Conservation (phyloP, 2,113 vertebrate genomes). For the Dasypus novemcinctus region DNA sequence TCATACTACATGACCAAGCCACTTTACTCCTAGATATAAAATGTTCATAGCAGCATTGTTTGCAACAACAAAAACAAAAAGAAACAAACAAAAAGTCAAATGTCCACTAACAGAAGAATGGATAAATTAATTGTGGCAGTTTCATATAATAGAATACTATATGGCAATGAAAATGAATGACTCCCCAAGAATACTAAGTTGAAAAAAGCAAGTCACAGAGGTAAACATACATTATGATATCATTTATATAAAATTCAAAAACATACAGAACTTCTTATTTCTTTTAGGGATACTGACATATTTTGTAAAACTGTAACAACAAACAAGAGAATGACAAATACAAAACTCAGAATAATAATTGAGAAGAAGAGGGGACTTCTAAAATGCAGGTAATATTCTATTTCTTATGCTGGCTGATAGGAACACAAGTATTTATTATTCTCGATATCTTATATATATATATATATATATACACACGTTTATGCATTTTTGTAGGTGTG, state of each 20-base stretch:
- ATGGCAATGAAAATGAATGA: constrained; percentile 36
- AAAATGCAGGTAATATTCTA: not conserved
- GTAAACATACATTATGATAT: constrained; percentile 1
- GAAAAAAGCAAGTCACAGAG: constrained; percentile 41
- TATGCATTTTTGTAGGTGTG: constrained; percentile 17
- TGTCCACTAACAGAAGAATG: not conserved
- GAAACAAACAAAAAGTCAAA: not conserved
- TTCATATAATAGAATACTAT: not conserved
- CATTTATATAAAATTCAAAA: constrained; percentile 69
- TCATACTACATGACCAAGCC: not conserved
- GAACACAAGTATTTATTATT: constrained; percentile 32
- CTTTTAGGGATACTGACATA: constrained; percentile 8
- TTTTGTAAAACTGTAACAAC: not conserved
- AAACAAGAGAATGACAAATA: constrained; percentile 21
- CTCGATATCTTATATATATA: constrained; percentile 6
- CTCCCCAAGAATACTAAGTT: constrained; percentile 5
- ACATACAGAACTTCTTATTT: constrained; percentile 59
- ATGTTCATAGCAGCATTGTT: not conserved
- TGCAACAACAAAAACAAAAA: not conserved
- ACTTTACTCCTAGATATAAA: not conserved
- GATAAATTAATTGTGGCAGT: not conserved
- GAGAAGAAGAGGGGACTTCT: not conserved
- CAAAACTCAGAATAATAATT: constrained; percentile 39
- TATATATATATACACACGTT: constrained; percentile 23
- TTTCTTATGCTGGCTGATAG: not conserved